Percentiles rank a stretch among this genome's conserved stretches.
Evolutionary conservation across 2,888 invertebrate genomes (phyloP).

Genomic region (Yponomeuta cagnagella): DNA sequence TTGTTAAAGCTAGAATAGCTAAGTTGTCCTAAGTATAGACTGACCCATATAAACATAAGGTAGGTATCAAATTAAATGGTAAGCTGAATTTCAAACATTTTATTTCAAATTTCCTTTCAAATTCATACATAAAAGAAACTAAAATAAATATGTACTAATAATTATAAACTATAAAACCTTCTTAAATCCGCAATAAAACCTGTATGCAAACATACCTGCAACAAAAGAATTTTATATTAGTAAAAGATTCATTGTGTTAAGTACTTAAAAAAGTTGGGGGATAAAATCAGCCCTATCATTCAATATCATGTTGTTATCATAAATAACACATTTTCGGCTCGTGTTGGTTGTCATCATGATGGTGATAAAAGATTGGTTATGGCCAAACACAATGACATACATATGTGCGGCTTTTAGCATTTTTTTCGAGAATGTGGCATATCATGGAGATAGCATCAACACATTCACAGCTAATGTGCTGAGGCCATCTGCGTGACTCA

Average conservation of each 20-base stretch:
- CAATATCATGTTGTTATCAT: slow-evolving; percentile 19
- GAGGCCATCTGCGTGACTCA: too few relatives aligned
- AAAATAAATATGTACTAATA: background rate
- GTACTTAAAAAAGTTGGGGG: background rate
- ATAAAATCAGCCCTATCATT: slow-evolving; percentile 21
- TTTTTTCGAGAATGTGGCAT: too few relatives aligned
- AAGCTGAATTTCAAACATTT: background rate
- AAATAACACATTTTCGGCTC: slow-evolving; percentile 19
- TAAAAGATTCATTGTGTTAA: background rate
- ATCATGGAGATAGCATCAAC: too few relatives aligned
- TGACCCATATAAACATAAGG: slow-evolving; percentile 30
- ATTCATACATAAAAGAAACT: background rate
- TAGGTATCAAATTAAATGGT: background rate
- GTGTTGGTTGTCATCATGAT: slow-evolving; percentile 18
- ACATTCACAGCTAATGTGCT: too few relatives aligned
- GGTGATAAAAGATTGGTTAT: background rate
- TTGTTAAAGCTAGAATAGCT: slow-evolving; percentile 26
- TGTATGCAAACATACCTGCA: background rate
- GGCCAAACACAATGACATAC: background rate
- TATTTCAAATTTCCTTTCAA: background rate
- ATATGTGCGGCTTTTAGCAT: too few relatives aligned
- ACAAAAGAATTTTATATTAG: slow-evolving; percentile 4
- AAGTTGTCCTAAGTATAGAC: slow-evolving; percentile 25
- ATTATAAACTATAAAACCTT: too few relatives aligned
- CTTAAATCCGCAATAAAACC: background rate